These are phyloP conservation scores for Drosophila infuscata DNA, from an alignment of 2,888 invertebrate species.

Conservation along the genomic window DNA sequence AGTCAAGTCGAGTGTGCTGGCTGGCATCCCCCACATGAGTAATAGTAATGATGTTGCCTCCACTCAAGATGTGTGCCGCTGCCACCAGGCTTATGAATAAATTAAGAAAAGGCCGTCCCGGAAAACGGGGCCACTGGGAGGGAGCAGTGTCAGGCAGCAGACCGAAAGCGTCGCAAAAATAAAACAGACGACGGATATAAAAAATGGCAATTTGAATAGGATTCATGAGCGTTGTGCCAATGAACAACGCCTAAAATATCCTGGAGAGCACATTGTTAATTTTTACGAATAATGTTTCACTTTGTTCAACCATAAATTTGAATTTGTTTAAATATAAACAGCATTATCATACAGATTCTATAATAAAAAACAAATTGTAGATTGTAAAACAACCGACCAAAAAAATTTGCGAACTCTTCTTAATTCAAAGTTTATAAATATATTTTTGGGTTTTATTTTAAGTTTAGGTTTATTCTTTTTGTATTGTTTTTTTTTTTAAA, in stretches of 20 bases:
- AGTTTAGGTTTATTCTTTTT: background rate
- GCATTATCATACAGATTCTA: background rate
- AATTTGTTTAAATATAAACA: background rate
- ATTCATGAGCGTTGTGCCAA: conserved; percentile 35
- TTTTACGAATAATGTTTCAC: background rate
- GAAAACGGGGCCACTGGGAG: conserved; percentile 29
- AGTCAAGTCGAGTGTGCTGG: conserved; percentile 50
- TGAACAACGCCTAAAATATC: conserved; percentile 38
- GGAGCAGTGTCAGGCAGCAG: conserved; percentile 1
- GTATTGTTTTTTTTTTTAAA: background rate
- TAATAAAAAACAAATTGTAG: background rate
- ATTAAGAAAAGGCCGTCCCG: conserved; percentile 65
- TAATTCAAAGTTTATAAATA: background rate
- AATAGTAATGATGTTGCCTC: conserved; percentile 79
- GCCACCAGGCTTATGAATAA: conserved; percentile 80
- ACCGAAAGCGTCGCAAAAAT: conserved; percentile 57
- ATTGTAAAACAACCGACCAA: background rate
- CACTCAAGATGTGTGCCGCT: conserved; percentile 60
- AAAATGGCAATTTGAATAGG: conserved; percentile 75
- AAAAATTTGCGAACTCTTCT: background rate
- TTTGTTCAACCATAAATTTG: background rate
- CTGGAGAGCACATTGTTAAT: conserved; percentile 22
- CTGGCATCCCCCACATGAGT: conserved; percentile 64
- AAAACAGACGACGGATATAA: conserved; percentile 65
- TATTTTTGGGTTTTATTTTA: background rate